Evolutionary conservation across 92 coral and sea anemone genomes (phyloP), one percentile per base, ranked within the genome.

Genomic region (Siderastrea radians): DNA sequence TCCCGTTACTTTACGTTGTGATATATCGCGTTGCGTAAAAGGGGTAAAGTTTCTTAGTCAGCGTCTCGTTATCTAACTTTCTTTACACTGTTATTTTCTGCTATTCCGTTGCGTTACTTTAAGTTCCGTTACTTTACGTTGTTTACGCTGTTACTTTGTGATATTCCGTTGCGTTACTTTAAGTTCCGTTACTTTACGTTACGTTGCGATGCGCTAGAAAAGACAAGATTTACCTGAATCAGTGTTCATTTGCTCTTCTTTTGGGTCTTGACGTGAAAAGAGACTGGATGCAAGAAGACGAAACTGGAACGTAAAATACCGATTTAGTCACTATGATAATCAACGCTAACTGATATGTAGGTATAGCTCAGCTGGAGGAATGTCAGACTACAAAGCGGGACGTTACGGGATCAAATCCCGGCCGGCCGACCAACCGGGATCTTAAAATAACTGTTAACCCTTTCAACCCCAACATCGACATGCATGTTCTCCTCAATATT

Each of bases 221-320:
- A 26, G 38, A 26, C 38, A 26, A 26, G 38, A 26, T 26, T 26
- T 26, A 95, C 96, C 93, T 38, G 82, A 72, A 45, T 85, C 93
- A 54, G 93, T 90, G 62, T 55, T 73, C 94, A 92, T 90, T 72
- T 84, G 81, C 83, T 93, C 93, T 38, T 92, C 94, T 45, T 71
- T 64, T 45, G 87, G 78, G 14, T 73, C 70, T 54, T 91, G 65
- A 76, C 78, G 87, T 14, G 96, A 81, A 77, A 97, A 93, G 52
- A 91, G 88, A 62, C 93, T 93, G 47, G 99, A 94, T 44, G 97
- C 94, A 46, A 97, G 82, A 11, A 92, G 91, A 69, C 96, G 98
- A 58, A 97, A 97, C 99, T 97, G 78, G 47, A 87, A 50, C 54
- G 19, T n/a, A 82, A 69, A 58, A 82, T 14, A 14, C 5, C 4